Evolutionary conservation across 1,140 invertebrate genomes (phyloP).

Genomic region (fruit fly (Drosophila melanogaster)): Release_6_plus_ISO1_MT NT_033777.3:7975001-7975500

Average conservation of each 20-base stretch:
- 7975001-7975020: background rate
- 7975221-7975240: conserved; percentile 60
- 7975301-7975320: conserved; percentile 87
- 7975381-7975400: conserved; percentile 35
- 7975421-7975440: conserved; percentile 30
- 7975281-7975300: conserved; percentile 90
- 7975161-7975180: conserved; percentile 83
- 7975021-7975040: background rate
- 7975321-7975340: conserved; percentile 45
- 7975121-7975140: conserved; percentile 85
- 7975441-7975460: conserved; percentile 57
- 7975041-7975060: conserved; percentile 46
- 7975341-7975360: conserved; percentile 72
- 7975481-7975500: conserved; percentile 39
- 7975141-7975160: conserved; percentile 87
- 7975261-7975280: conserved; percentile 87
- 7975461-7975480: conserved; percentile 80
- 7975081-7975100: conserved; percentile 2
- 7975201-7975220: conserved; percentile 84
- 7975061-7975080: conserved; percentile 48
- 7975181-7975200: conserved; percentile 87
- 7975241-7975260: conserved; percentile 77
- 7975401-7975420: conserved; percentile 53
- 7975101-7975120: background rate
- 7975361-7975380: conserved; percentile 73